Base-by-base conservation (phyloP, 2,113 vertebrate species). In the Sinocyclocheilus grahami region DNA sequence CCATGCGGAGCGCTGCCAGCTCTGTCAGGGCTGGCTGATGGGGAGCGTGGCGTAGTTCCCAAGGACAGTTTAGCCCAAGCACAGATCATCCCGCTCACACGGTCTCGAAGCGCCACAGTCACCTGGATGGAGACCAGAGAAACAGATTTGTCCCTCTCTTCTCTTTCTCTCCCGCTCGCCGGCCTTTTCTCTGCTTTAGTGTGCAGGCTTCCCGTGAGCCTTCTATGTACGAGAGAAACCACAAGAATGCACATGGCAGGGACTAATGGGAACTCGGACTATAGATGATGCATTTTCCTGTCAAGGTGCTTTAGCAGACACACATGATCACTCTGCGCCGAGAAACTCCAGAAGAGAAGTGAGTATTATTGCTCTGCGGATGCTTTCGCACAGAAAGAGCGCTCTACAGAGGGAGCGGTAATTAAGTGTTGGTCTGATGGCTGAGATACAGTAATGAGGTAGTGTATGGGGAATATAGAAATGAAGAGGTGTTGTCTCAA, bases 11-110 rank as follows among this genome's bases (percentile, higher is more conserved):
- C 16, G 9, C 53, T 76, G 85, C 85, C 78, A 86, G 53, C 33
- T 33, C 85, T 75, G 85, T 53, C 58, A 4, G 85, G n/a, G 33
- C 55, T 75, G 42, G 85, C 78, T 86, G 78, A 82, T 86, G 78
- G 72, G 55, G n/a, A 80, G 37, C 5, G 55, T 86, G 85, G 85
- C 85, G 14, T 12, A 2, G 55, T 76, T 86, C 85, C 85, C 85
- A 86, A 86, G 85, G 85, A 86, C 85, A 86, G 85, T 86, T 86
- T 86, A 86, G 85, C 55, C 72, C 39, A 30, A 82, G 78, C 80
- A 22, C 18, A 58, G 80, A 86, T 86, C 78, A 82, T 62, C 85
- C 67, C 60, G 67, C 60, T 82, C 67, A 74, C 67, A 51, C 58
- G 67, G 85, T 62, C 79, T 82, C 53, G 2, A 46, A 80, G 67